A percentile compares a stretch with the other conserved stretches of the same genome.
These are phyloP conservation scores for Caenorhabditis brenneri DNA, from an alignment of 1,140 invertebrate genomes.

Conservation along the genomic window DNA sequence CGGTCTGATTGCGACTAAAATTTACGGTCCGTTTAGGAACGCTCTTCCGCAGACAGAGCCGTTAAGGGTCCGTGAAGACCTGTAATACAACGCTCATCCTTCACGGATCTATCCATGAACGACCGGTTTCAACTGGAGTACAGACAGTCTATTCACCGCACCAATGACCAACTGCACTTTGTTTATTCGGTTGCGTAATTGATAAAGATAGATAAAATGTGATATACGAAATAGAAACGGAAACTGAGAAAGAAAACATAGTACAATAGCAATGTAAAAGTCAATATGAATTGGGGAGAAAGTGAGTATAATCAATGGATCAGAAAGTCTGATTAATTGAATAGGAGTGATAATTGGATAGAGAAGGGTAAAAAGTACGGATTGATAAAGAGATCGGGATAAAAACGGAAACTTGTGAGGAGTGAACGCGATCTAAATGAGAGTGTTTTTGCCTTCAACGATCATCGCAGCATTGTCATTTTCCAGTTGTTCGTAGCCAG, in stretches of 20 bases:
- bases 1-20: too few relatives aligned
- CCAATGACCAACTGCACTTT: constrained; percentile 9
- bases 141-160: background rate
- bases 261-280: too few relatives aligned
- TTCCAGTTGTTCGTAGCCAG: constrained; percentile 62
- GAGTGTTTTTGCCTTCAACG: constrained; percentile 62
- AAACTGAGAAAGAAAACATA: too few relatives aligned
- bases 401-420: background rate
- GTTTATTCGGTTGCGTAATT: background rate
- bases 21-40: too few relatives aligned
- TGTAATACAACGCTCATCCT: too few relatives aligned
- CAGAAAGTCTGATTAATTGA: too few relatives aligned
- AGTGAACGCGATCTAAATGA: constrained; percentile 41
- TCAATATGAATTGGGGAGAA: too few relatives aligned
- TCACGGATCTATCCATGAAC: too few relatives aligned
- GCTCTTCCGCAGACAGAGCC: too few relatives aligned
- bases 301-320: too few relatives aligned
- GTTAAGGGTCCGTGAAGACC: too few relatives aligned
- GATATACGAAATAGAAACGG: too few relatives aligned
- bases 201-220: background rate
- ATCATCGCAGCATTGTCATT: constrained; percentile 66
- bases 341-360: background rate
- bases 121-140: background rate
- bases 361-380: background rate
- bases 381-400: background rate